Percentiles rank a stretch among this genome's conserved stretches.
Evolutionary conservation across 2,797 vertebrate genomes (phyloP).

Genomic region (Bovichtus diacanthus): DNA sequence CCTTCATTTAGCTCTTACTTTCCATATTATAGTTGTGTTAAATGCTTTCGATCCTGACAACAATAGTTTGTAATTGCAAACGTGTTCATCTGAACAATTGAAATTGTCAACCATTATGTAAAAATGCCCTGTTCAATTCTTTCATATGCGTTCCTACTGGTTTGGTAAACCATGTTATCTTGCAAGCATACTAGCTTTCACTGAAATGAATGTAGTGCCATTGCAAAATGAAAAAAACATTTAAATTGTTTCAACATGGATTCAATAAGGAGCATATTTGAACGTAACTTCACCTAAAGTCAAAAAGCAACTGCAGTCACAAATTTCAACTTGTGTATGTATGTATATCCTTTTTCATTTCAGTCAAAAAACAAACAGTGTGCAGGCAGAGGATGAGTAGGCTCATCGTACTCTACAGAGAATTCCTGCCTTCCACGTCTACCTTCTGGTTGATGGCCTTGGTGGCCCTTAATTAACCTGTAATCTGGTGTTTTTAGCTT

Average conservation of each 20-base stretch:
- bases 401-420: no score
- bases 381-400: no score
- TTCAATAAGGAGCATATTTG: not conserved
- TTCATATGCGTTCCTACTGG: not conserved
- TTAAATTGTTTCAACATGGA: not conserved
- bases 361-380: no score
- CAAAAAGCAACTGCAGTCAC: no score
- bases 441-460: no score
- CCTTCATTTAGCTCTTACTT: not conserved
- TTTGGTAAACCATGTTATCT: not conserved
- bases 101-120: not conserved
- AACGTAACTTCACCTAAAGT: not conserved
- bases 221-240: not conserved
- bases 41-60: not conserved
- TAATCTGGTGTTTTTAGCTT: not conserved
- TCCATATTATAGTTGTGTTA: not conserved
- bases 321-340: no score
- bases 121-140: not conserved
- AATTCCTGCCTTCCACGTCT: not conserved
- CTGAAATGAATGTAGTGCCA: not conserved
- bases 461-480: not conserved
- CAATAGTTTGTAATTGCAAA: not conserved
- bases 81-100: not conserved
- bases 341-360: no score
- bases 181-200: not conserved